These are phyloP conservation scores for Caenorhabditis sp. DNA, from an alignment of 2,888 invertebrate genomes.

Conservation along the genomic window DNA sequence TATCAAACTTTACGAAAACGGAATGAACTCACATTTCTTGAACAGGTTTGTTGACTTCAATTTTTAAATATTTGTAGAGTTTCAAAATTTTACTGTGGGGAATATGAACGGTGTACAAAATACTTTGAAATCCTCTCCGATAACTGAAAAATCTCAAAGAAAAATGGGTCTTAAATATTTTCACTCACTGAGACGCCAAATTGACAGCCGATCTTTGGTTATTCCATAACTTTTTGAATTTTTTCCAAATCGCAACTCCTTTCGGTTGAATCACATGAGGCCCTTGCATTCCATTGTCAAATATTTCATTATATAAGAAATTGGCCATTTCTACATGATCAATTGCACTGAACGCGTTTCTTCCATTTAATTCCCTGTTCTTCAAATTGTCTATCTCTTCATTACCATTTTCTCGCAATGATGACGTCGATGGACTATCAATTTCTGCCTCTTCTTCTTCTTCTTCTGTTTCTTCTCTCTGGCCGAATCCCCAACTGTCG, in stretches of 20 bases:
- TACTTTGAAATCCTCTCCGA: background rate
- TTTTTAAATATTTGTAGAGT: background rate
- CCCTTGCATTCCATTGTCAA: background rate
- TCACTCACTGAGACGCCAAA: background rate
- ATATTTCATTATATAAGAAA: background rate
- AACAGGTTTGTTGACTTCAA: background rate
- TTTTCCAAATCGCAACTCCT: background rate
- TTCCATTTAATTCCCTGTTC: background rate
- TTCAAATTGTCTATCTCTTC: background rate
- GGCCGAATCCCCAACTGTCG: background rate
- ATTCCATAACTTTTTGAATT: background rate
- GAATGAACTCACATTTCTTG: background rate
- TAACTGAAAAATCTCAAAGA: background rate
- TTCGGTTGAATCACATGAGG: background rate
- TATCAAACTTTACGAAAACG: too few relatives aligned
- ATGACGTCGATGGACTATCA: too few relatives aligned
- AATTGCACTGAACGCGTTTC: background rate
- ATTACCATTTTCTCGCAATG: too few relatives aligned
- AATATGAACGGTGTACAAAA: background rate
- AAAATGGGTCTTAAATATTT: background rate
- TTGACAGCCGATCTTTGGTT: background rate
- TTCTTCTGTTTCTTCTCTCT: too few relatives aligned
- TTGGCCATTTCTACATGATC: background rate
- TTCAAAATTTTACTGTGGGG: background rate
- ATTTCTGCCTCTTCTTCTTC: too few relatives aligned